These are phyloP conservation scores for Phoeniculus purpureus DNA, from an alignment of 2,797 vertebrate genomes.

Conservation along the genomic window DNA sequence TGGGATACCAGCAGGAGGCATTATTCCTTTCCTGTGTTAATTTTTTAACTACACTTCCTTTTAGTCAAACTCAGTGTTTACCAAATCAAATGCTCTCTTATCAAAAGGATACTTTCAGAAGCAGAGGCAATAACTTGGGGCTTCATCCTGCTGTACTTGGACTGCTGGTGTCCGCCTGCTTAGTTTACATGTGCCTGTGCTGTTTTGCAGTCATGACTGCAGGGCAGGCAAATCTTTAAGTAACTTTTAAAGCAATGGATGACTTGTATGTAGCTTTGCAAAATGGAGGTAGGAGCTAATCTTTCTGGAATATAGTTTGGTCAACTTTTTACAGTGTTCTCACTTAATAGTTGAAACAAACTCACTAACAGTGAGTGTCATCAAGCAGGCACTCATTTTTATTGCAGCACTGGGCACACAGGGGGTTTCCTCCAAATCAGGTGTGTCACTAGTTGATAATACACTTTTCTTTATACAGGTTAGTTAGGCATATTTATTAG, in stretches of 20 bases:
- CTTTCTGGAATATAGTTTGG: background rate
- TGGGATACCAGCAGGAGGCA: background rate
- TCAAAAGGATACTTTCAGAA: background rate
- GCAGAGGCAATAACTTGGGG: background rate
- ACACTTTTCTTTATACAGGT: too few species aligned
- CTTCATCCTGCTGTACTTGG: background rate
- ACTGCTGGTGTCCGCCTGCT: background rate
- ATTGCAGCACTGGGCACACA: too few species aligned
- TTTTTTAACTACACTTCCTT: background rate
- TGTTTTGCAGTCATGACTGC: background rate
- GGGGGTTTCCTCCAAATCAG: too few species aligned
- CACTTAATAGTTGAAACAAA: background rate
- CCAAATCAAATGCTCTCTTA: background rate
- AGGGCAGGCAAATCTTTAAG: background rate
- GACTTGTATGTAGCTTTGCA: background rate
- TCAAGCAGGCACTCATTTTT: too few species aligned
- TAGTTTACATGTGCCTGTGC: background rate
- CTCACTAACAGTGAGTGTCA: too few species aligned
- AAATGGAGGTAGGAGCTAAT: background rate
- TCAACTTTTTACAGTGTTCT: background rate
- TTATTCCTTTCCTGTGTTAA: background rate
- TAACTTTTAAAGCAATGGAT: background rate
- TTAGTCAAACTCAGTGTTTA: background rate
- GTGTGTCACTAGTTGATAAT: too few species aligned
- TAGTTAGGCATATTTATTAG: too few species aligned